Evolutionary conservation across 1,140 invertebrate species (phyloP).

Genomic region (Cotesia glomerata): DNA sequence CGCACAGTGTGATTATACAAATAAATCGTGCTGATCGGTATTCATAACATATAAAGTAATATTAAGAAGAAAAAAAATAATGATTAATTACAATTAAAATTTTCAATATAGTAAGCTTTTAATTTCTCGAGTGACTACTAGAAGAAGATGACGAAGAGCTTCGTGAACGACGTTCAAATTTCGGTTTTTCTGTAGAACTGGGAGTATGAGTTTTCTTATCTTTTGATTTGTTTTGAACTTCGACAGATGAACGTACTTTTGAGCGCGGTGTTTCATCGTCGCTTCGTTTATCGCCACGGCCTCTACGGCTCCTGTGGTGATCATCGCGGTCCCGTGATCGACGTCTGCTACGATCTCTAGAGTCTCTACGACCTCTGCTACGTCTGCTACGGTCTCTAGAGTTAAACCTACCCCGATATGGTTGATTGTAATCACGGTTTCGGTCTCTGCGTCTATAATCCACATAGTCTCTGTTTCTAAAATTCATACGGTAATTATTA

Average conservation of each 20-base stretch:
- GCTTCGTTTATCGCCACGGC: constrained; percentile 43
- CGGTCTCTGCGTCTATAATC: constrained; percentile 46
- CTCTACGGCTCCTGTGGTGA: constrained; percentile 46
- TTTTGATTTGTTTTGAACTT: neutral
- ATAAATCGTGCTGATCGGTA: no score
- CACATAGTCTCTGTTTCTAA: constrained; percentile 39
- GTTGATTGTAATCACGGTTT: constrained; percentile 40
- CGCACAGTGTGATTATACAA: no score
- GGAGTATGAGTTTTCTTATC: constrained; percentile 34
- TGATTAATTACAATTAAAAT: neutral
- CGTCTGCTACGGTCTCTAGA: constrained; percentile 42
- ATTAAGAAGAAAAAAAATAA: no score
- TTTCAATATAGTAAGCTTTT: constrained; percentile 11
- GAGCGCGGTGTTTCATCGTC: constrained; percentile 27
- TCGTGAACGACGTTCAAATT: constrained; percentile 54
- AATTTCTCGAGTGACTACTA: constrained; percentile 52
- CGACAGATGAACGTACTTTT: constrained; percentile 21
- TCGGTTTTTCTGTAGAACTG: constrained; percentile 40
- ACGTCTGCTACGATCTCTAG: constrained; percentile 40
- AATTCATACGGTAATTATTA: constrained; percentile 33
- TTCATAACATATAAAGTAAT: no score
- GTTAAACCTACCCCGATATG: constrained; percentile 40
- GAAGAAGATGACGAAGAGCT: constrained; percentile 43
- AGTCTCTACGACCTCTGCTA: neutral
- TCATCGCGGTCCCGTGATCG: constrained; percentile 43